These are phyloP conservation scores for Pseudochromis fuscus DNA, from an alignment of 2,797 vertebrate species.

Conservation along the genomic window DNA sequence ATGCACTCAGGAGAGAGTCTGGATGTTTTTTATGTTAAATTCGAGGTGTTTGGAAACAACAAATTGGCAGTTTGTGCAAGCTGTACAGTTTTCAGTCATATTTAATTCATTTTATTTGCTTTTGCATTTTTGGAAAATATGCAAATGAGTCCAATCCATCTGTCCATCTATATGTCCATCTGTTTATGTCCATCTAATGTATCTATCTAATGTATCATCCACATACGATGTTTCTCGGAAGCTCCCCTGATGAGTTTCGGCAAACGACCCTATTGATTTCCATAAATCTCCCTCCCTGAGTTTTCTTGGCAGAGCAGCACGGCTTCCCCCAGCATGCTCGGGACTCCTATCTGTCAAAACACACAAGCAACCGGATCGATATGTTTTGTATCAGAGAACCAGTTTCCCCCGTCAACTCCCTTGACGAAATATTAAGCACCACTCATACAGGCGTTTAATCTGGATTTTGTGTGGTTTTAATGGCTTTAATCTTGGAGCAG, in stretches of 20 bases:
- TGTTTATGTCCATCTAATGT: constrained; percentile 22
- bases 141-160: constrained; percentile 1
- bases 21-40: constrained; percentile 3
- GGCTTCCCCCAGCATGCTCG: constrained; percentile 51
- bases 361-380: constrained; percentile 66
- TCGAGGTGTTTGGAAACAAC: constrained; percentile 4
- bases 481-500: not conserved
- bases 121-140: not conserved
- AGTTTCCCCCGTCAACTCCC: constrained; percentile 44
- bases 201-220: constrained; percentile 58
- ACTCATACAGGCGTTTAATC: constrained; percentile 69
- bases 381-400: constrained; percentile 67
- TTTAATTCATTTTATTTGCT: constrained; percentile 2
- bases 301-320: constrained; percentile 37
- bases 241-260: constrained; percentile 67
- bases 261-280: constrained; percentile 75
- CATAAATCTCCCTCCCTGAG: constrained; percentile 54
- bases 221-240: constrained; percentile 72
- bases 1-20: constrained; percentile 3
- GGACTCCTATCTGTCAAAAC: constrained; percentile 66
- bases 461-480: constrained; percentile 17
- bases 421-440: constrained; percentile 62
- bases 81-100: not conserved
- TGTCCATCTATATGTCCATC: constrained; percentile 2
- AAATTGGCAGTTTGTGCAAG: no score